Evolutionary conservation across 2,113 vertebrate species (phyloP).

Genomic region (Sorex araneus): DNA sequence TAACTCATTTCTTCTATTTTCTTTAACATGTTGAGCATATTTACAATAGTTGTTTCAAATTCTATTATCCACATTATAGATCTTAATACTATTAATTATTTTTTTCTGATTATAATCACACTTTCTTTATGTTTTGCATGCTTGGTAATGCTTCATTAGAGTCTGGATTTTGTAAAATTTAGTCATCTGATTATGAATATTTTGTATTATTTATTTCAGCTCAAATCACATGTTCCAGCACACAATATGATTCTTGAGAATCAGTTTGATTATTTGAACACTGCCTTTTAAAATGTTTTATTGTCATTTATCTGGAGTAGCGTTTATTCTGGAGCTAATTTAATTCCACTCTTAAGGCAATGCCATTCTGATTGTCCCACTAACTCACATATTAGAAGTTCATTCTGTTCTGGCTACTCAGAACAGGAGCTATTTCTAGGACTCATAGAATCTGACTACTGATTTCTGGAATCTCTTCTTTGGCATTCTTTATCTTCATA

Average conservation of each 20-base stretch:
- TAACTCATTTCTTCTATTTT: not conserved
- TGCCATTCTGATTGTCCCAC: not conserved
- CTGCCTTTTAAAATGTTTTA: not conserved
- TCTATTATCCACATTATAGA: not conserved
- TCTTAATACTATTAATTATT: no score
- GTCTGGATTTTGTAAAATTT: not conserved
- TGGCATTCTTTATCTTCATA: not conserved
- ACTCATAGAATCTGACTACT: not conserved
- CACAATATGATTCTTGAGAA: not conserved
- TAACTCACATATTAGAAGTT: not conserved
- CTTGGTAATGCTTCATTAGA: not conserved
- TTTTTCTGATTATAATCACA: not conserved
- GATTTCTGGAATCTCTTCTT: not conserved
- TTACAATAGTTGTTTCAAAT: not conserved
- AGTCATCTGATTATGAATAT: not conserved
- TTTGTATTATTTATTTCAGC: not conserved
- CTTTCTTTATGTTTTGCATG: not conserved
- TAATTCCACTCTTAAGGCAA: not conserved
- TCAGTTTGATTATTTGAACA: not conserved
- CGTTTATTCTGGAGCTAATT: constrained; percentile 2
- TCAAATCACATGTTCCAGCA: not conserved
- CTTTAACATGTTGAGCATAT: not conserved
- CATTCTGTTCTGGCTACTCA: not conserved
- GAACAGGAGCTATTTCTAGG: not conserved
- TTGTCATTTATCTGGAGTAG: not conserved